Conservation (phyloP, 1,140 invertebrate species). For the Ctenoplectra terminalis region DNA sequence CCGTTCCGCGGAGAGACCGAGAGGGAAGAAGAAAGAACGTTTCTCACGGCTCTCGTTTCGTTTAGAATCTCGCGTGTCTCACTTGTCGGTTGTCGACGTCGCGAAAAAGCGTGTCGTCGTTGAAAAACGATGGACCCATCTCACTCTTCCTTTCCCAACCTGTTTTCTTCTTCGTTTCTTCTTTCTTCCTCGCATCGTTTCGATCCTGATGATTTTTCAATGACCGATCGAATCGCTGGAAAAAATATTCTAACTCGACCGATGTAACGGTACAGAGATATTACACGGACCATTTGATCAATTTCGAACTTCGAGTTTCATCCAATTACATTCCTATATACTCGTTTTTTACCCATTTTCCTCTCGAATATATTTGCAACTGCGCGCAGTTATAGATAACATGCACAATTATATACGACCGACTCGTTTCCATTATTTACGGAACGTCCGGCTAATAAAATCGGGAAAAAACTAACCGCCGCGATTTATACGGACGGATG, state of each 20-base stretch:
- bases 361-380: slow-evolving; percentile 38
- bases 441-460: slow-evolving; percentile 50
- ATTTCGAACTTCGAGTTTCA: not conserved
- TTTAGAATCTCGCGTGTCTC: slow-evolving; percentile 11
- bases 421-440: slow-evolving; percentile 49
- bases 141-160: not conserved
- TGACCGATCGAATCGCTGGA: not conserved
- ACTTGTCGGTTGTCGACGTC: not conserved
- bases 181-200: not conserved
- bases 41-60: slow-evolving; percentile 2
- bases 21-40: not conserved
- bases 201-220: not conserved
- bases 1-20: not conserved
- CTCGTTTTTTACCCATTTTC: not conserved
- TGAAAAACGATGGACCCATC: slow-evolving; percentile 14
- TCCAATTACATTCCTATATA: slow-evolving; percentile 1
- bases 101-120: slow-evolving; percentile 11
- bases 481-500: slow-evolving; percentile 51
- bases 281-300: slow-evolving; percentile 23
- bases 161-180: too few species aligned
- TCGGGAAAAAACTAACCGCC: slow-evolving; percentile 35
- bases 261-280: not conserved
- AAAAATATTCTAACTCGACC: not conserved
- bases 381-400: slow-evolving; percentile 34
- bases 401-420: slow-evolving; percentile 42